phyloP scores from a whole-genome alignment of 2,113 vertebrate species.

The Peucedramus taeniatus region DNA sequence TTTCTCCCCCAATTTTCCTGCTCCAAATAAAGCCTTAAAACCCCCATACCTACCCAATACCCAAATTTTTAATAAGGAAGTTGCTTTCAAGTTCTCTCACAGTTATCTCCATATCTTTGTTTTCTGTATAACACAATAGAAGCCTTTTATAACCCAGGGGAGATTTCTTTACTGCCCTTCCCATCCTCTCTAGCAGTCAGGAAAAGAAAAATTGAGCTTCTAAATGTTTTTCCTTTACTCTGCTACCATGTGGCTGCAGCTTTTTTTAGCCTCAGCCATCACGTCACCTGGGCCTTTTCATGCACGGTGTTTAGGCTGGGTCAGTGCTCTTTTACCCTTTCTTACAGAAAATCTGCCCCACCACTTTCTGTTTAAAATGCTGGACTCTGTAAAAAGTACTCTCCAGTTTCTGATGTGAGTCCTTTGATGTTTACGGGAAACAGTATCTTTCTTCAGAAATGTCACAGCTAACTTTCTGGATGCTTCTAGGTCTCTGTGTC shows the following conservation, averaged over 20 bases:
- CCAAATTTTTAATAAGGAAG: not conserved
- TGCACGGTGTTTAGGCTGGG: not conserved
- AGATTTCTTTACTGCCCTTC: not conserved
- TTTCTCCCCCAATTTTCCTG: not conserved
- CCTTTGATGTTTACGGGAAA: not conserved
- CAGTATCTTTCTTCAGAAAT: not conserved
- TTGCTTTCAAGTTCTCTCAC: not conserved
- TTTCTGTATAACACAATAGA: not conserved
- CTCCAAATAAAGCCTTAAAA: not conserved
- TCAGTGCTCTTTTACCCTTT: not conserved
- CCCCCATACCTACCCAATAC: not conserved
- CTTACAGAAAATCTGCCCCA: not conserved
- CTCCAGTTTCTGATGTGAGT: not conserved
- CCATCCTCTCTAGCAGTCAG: not conserved
- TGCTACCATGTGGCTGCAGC: not conserved
- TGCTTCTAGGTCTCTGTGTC: not conserved
- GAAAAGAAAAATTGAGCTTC: not conserved
- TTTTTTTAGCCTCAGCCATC: not conserved
- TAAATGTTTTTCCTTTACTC: not conserved
- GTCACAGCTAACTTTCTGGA: not conserved
- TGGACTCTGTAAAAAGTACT: not conserved
- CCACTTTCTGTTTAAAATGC: not conserved
- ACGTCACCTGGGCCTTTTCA: not conserved
- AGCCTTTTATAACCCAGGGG: not conserved
- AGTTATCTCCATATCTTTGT: not conserved